Base-by-base conservation (phyloP, 2,888 invertebrate genomes). In the Bugulina stolonifera region DNA sequence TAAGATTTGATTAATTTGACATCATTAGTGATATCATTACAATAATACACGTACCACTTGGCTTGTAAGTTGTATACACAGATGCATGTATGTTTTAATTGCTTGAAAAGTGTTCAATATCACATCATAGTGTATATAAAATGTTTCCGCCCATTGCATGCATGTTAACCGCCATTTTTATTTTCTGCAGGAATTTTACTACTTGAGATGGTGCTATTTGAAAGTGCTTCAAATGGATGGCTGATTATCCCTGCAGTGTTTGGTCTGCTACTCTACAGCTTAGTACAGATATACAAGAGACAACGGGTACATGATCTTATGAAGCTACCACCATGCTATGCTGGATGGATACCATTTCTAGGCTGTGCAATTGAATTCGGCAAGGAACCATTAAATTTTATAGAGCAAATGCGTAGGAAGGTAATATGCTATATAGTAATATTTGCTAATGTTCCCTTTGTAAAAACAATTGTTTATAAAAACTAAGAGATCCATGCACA, bases 311-410 rank as follows among this genome's bases (percentile, higher is more conserved):
- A 29, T 32, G 27, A 27, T 29, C 5, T 32, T 14, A 1, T 27
- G 3, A 73, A 72, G 25, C 69, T 57, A 23, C 79, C 79, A 32
- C 81, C 81, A 2, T 69, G 73, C 1, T 76, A 77, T 57, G 73
- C 73, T 27, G 80, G 80, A 18, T 79, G 79, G 78, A 74, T 82
- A 32, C 81, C 81, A 2, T 82, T 80, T 80, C 70, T 82, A 35
- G 81, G 81, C 23, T 81, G 81, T 73, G 81, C 81, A 0, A 69
- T 81, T 54, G 78, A 80, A 69, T 81, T 82, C 73, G 81, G 81
- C 34, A 78, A 79, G 73, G 75, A 73, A 54, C 81, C 81, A 1
- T 74, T 82, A 23, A 69, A 74, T 35, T 81, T 79, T 71, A 81
- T 81, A 35, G 77, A 79, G 35, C 69, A 75, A 58, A 79, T 78